Conservation (phyloP, 2,797 vertebrate genomes). For the Falco berigora region DNA sequence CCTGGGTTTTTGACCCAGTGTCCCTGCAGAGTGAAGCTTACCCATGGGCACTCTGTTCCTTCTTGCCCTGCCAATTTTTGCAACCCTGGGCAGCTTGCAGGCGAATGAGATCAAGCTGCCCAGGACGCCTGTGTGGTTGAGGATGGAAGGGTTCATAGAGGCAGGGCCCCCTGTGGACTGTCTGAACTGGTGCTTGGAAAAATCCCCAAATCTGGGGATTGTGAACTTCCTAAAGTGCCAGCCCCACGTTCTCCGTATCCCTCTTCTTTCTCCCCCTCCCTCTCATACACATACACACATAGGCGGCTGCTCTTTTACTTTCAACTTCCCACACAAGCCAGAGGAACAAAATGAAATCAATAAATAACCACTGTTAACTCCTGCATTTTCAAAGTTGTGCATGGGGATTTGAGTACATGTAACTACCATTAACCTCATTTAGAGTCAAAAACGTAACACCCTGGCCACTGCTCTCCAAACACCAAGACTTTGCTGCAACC, state of each 20-base stretch:
- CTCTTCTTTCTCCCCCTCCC: not conserved
- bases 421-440: slow-evolving; percentile 48
- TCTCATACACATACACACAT: not conserved
- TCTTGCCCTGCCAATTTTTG: not conserved
- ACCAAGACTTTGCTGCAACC: not conserved
- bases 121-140: not conserved
- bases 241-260: not conserved
- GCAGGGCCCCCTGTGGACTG: not conserved
- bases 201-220: not conserved
- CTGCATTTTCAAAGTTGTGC: not conserved
- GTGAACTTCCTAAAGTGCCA: not conserved
- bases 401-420: not conserved
- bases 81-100: slow-evolving; percentile 1
- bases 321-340: not conserved
- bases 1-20: not conserved
- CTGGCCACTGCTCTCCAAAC: not conserved
- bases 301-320: not conserved
- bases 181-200: not conserved
- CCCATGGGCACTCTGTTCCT: not conserved
- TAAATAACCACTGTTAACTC: slow-evolving; percentile 43
- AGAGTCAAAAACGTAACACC: not conserved
- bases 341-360: slow-evolving; percentile 18
- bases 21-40: not conserved
- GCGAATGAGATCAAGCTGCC: not conserved
- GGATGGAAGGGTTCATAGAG: not conserved